Evolutionary conservation across 2,797 vertebrate genomes (phyloP).

Genomic region (Dicrostonyx torquatus): DNA sequence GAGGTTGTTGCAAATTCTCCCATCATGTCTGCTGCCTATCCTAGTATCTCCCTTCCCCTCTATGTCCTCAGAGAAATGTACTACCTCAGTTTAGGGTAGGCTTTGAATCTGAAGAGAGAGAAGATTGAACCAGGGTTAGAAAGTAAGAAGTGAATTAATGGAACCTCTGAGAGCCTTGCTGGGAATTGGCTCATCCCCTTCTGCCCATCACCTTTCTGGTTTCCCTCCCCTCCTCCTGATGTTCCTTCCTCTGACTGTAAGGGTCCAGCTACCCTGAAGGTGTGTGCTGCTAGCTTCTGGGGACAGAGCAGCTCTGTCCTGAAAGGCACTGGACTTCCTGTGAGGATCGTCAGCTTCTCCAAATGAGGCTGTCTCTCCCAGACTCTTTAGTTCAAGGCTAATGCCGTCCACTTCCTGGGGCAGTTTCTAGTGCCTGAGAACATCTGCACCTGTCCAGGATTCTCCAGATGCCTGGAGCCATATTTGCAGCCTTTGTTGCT

Average conservation of each 20-base stretch:
- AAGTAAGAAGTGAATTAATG: background rate
- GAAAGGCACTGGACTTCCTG: constrained; percentile 31
- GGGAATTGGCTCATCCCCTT: background rate
- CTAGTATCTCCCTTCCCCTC: background rate
- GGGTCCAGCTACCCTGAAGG: background rate
- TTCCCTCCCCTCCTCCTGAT: background rate
- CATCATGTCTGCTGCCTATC: background rate
- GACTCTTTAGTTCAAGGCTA: constrained; percentile 74
- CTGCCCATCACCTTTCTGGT: background rate
- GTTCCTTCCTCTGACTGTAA: background rate
- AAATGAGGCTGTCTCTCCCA: constrained; percentile 69
- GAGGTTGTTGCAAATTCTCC: background rate
- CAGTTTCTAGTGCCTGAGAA: constrained; percentile 76
- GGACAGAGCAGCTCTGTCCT: background rate
- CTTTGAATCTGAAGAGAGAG: background rate
- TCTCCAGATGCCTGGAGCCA: constrained; percentile 56
- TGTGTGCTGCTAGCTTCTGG: background rate
- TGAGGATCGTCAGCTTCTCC: rapidly evolving
- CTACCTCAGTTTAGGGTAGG: background rate
- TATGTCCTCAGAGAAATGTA: background rate
- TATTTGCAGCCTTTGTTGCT: constrained; percentile 64
- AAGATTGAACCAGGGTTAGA: background rate
- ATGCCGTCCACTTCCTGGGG: constrained; percentile 82
- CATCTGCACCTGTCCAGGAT: constrained; percentile 60
- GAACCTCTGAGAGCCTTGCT: constrained; percentile 22